Evolutionary conservation across 2,797 vertebrate genomes (phyloP).

Genomic region (Margarornis squamiger): DNA sequence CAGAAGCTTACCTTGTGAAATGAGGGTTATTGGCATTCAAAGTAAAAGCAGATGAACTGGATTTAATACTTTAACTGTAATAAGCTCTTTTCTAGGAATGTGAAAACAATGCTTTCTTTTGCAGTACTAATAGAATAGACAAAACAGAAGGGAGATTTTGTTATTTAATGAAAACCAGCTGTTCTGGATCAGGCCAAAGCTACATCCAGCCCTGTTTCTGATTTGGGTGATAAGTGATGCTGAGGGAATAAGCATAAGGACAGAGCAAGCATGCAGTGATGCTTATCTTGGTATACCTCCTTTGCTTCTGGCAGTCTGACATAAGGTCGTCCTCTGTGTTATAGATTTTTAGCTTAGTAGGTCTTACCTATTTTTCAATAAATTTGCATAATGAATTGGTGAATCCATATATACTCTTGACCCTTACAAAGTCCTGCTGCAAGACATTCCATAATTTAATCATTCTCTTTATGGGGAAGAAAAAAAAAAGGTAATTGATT

Average conservation of each 20-base stretch:
- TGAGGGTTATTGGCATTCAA: not conserved
- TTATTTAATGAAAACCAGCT: constrained; percentile 46
- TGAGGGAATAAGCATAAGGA: not conserved
- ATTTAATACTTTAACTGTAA: constrained; percentile 46
- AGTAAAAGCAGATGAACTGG: constrained; percentile 51
- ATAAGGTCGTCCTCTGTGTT: not conserved
- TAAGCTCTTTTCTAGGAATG: constrained; percentile 32
- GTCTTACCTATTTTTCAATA: not conserved
- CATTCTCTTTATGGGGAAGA: not conserved
- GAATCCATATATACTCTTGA: not conserved
- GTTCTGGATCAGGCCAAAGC: constrained; percentile 25
- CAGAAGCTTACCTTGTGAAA: constrained; percentile 12
- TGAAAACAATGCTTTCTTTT: constrained; percentile 46
- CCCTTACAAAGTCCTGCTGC: not conserved
- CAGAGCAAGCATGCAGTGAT: not conserved
- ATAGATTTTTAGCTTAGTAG: not conserved
- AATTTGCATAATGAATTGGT: not conserved
- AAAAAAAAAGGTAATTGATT: not conserved
- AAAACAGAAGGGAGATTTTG: constrained; percentile 44
- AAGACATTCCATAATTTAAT: not conserved
- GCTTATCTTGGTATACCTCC: not conserved
- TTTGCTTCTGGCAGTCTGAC: constrained; percentile 10
- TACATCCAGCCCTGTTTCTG: constrained; percentile 29
- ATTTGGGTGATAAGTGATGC: constrained; percentile 38
- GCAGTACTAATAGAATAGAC: constrained; percentile 12